Conservation (phyloP, 2,888 invertebrate genomes). For the Mesorhabditis belari region DNA sequence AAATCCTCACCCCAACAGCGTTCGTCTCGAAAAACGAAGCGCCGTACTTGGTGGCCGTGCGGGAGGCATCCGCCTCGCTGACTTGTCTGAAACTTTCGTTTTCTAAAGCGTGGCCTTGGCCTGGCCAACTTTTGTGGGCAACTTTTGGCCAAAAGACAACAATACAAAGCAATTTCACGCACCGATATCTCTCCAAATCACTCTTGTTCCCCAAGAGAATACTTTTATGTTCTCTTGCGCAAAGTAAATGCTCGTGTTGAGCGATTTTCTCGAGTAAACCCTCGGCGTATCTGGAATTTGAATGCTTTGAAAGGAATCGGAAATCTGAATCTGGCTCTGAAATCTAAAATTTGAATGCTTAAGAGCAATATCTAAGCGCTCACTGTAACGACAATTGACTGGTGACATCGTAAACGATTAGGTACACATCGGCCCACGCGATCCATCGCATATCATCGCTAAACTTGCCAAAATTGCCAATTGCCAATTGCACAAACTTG, state of each 20-base stretch:
- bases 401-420: slow-evolving; percentile 58
- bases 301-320: neutral
- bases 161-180: no score
- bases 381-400: slow-evolving; percentile 51
- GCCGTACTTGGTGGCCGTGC: slow-evolving; percentile 30
- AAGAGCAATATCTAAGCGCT: neutral
- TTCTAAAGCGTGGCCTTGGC: neutral
- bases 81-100: slow-evolving; percentile 30
- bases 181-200: slow-evolving; percentile 58
- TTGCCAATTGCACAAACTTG: slow-evolving; percentile 12
- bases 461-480: neutral
- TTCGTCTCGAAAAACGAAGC: slow-evolving; percentile 36
- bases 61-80: slow-evolving; percentile 33
- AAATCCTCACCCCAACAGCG: slow-evolving; percentile 23
- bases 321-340: neutral
- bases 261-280: slow-evolving; percentile 54
- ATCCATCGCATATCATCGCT: slow-evolving; percentile 51
- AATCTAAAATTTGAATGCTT: neutral
- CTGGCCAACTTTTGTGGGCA: no score
- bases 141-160: no score
- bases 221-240: slow-evolving; percentile 53
- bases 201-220: slow-evolving; percentile 57
- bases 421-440: slow-evolving; percentile 57
- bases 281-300: slow-evolving; percentile 49
- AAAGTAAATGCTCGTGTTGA: slow-evolving; percentile 52